phyloP scores from a whole-genome alignment of 2,113 vertebrate genomes.

The Hippocampus barbouri region DNA sequence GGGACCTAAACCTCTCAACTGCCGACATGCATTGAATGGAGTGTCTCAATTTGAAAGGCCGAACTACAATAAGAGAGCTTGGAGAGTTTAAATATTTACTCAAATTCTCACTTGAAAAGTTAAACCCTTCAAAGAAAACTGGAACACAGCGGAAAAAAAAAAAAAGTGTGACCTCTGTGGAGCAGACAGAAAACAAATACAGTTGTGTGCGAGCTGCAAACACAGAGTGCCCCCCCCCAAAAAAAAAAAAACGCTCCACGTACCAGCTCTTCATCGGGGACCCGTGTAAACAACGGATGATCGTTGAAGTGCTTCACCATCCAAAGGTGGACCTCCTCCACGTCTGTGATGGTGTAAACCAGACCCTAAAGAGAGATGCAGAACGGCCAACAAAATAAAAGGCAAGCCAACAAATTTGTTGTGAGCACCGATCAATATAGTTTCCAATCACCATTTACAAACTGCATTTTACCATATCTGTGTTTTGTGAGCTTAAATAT shows the following conservation, averaged over 20 bases:
- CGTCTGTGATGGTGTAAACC: conserved; percentile 88
- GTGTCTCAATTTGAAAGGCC: neutral
- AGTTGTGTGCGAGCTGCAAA: conserved; percentile 18
- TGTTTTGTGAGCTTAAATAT: too few species aligned
- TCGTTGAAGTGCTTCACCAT: conserved; percentile 85
- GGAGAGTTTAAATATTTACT: neutral
- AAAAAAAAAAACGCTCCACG: conserved; percentile 18
- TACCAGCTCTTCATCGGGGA: conserved; percentile 82
- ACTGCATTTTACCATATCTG: too few species aligned
- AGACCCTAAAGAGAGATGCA: conserved; percentile 73
- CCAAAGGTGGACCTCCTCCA: conserved; percentile 85
- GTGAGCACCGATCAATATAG: too few species aligned
- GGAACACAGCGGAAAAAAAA: neutral
- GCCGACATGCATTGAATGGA: neutral
- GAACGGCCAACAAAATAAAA: conserved; percentile 10
- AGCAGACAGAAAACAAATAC: conserved; percentile 3
- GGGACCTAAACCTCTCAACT: neutral
- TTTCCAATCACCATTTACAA: too few species aligned
- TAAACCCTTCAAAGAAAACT: neutral
- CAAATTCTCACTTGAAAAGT: neutral
- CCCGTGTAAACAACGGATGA: conserved; percentile 81
- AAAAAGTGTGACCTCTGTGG: neutral
- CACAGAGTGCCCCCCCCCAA: neutral
- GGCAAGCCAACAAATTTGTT: neutral
- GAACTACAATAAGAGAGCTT: neutral